phyloP scores from a whole-genome alignment of 2,113 vertebrate genomes.

The Zapus hudsonius region DNA sequence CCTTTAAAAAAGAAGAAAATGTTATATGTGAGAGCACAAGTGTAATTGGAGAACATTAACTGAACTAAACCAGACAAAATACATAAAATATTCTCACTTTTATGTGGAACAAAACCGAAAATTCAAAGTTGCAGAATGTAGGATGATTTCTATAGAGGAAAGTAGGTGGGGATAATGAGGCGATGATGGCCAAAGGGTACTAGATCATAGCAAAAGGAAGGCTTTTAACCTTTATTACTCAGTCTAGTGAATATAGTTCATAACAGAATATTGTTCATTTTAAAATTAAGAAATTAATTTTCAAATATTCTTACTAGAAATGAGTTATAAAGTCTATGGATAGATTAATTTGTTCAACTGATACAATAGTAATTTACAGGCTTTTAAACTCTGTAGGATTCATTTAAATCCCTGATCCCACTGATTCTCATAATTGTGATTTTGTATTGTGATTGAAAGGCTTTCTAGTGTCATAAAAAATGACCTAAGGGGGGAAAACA shows the following conservation, averaged over 20 bases:
- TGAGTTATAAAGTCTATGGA: too few relatives aligned
- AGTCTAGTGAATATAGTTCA: neutral
- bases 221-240: neutral
- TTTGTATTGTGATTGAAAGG: constrained; percentile 29
- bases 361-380: constrained; percentile 28
- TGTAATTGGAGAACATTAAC: too few relatives aligned
- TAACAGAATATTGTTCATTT: neutral
- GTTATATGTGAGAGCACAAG: too few relatives aligned
- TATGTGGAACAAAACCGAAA: neutral
- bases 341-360: too few relatives aligned
- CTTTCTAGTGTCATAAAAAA: constrained; percentile 25
- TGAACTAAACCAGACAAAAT: too few relatives aligned
- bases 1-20: too few relatives aligned
- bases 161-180: neutral
- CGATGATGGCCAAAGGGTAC: too few relatives aligned
- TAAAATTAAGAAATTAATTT: neutral
- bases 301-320: neutral
- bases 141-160: neutral
- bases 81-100: too few relatives aligned
- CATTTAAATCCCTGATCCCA: constrained; percentile 16
- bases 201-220: neutral
- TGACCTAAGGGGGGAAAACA: neutral
- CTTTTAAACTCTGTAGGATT: constrained; percentile 27
- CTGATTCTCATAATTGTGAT: constrained; percentile 56
- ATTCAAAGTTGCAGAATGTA: neutral